Conservation (phyloP, 2,797 vertebrate genomes). For the Apodemus agrarius region DNA sequence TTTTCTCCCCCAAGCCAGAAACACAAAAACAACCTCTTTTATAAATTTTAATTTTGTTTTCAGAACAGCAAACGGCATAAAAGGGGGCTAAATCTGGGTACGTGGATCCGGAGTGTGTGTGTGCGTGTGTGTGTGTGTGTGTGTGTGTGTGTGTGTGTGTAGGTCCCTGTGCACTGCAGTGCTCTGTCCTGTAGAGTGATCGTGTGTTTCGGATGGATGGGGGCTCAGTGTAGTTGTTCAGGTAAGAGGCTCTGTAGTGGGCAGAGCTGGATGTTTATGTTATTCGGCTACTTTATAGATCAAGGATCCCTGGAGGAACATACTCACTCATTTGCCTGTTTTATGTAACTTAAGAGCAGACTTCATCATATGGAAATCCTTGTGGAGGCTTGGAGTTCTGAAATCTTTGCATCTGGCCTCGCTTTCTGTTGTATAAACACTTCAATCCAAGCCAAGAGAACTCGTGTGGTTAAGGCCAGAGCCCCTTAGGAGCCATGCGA, state of each 20-base stretch:
- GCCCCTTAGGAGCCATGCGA: not conserved
- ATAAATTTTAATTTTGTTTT: conserved; percentile 47
- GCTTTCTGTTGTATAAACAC: not conserved
- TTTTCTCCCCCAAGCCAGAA: not conserved
- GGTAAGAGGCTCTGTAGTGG: not conserved
- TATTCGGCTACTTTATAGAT: not conserved
- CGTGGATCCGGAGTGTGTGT: not conserved
- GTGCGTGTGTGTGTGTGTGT: not conserved
- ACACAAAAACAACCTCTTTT: not conserved
- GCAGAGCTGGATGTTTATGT: not conserved
- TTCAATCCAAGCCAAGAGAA: not conserved
- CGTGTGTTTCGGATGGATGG: not conserved
- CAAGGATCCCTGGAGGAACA: not conserved
- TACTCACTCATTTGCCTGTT: not conserved
- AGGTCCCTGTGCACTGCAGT: no score
- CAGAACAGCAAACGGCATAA: not conserved
- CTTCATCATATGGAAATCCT: conserved; percentile 24
- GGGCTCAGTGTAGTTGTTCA: not conserved
- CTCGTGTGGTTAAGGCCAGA: not conserved
- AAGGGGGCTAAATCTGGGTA: not conserved
- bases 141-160: not conserved
- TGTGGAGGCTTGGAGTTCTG: not conserved
- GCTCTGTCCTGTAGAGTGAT: not conserved
- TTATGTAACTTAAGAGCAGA: conserved; percentile 37
- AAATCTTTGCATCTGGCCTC: not conserved